Base-by-base conservation (phyloP, 2,113 vertebrate genomes). In the Anhinga rufa region DNA sequence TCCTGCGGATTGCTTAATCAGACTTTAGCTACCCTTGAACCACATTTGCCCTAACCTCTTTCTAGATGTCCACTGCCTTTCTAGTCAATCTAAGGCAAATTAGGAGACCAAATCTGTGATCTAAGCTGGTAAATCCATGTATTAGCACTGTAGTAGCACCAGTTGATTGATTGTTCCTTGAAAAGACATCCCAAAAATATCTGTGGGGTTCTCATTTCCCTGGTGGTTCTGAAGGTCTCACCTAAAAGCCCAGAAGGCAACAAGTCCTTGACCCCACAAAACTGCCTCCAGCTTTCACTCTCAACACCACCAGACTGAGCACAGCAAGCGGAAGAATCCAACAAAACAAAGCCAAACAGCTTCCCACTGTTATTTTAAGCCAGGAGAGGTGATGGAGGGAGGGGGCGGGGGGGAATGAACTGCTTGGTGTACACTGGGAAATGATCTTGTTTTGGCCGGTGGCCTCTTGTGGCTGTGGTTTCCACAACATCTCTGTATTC, bases 381-480 rank as follows among this genome's bases (percentile, higher is more conserved):
- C 66, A 77, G 42, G 78, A 93, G 66, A 94, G 64, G 75, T 40
- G 48, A 94, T 55, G 29, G 71, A 90, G 58, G 66, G 85, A 65
- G 93, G 88, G 36, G 61, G 54, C 0, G 2, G 49, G 55, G 55
- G 69, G 69, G 57, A 91, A 95, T 14, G n/a, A 96, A 92, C 82
- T 6, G 7, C 80, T 93, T 21, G 8, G 60, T 38, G 2, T 89
- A 90, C 1, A 1, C 78, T 93, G 90, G 89, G 88, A 97, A 95
- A 94, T 94, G 66, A 58, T 96, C 97, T 87, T 10, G 7, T 92
- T 96, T 97, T 97, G 97, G 95, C 94, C 32, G 52, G 91, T 96
- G 87, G 91, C 70, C 96, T 94, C 91, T 93, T 96, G 97, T 87
- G 94, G 94, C 96, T 95, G 88, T 89, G 74, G 96, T 97, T 97